Evolutionary conservation across 2,797 vertebrate species (phyloP).

Genomic region (Vireo griseus): DNA sequence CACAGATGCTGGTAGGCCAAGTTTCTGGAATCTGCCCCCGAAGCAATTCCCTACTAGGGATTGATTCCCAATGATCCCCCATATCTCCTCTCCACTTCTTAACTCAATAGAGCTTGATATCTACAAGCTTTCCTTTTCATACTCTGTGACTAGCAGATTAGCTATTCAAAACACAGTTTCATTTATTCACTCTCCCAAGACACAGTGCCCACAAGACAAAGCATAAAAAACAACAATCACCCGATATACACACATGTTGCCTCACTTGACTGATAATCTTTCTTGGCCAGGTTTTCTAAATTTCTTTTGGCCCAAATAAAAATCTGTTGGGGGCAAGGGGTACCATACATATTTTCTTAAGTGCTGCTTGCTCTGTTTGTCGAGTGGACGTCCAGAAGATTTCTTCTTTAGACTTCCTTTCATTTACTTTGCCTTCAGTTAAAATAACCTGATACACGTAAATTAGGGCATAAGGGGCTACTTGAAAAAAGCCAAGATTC

Average conservation of each 20-base stretch:
- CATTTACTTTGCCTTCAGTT: neutral
- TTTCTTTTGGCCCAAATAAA: neutral
- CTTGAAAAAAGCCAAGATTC: neutral
- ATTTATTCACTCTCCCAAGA: neutral
- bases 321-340: fast-evolving
- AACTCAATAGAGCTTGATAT: neutral
- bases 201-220: neutral
- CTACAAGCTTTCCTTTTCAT: neutral
- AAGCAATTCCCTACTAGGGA: neutral
- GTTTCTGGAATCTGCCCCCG: neutral
- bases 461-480: neutral
- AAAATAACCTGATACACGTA: neutral
- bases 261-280: neutral
- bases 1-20: neutral
- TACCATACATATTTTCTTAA: neutral
- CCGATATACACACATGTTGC: neutral
- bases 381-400: neutral
- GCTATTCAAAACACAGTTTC: neutral
- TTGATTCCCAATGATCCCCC: neutral
- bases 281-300: neutral
- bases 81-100: neutral
- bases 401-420: neutral
- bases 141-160: neutral
- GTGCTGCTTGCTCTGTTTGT: neutral
- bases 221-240: neutral